Conservation (phyloP, 2,797 vertebrate species). For the Lutjanus campechanus region DNA sequence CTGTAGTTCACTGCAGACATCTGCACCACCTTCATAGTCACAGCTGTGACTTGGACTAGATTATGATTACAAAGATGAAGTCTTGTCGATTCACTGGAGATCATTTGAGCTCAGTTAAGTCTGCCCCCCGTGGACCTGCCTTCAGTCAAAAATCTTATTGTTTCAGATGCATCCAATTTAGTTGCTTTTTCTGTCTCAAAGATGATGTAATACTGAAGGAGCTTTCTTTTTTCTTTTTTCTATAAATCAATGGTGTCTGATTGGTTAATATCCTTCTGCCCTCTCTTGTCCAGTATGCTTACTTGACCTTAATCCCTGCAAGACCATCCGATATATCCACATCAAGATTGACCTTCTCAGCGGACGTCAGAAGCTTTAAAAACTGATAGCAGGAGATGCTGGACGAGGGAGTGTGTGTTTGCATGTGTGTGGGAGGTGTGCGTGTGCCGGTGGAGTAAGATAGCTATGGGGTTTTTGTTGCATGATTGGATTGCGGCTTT, state of each 20-base stretch:
- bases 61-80: slow-evolving; percentile 36
- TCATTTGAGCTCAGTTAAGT: slow-evolving; percentile 41
- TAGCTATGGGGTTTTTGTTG: slow-evolving; percentile 31
- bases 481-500: slow-evolving; percentile 59
- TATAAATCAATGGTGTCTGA: slow-evolving; percentile 11
- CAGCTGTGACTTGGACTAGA: background rate
- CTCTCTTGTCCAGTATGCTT: slow-evolving; percentile 13
- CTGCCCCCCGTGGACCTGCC: slow-evolving; percentile 16
- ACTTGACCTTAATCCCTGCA: slow-evolving; percentile 71
- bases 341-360: slow-evolving; percentile 39
- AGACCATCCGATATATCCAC: slow-evolving; percentile 27
- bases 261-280: slow-evolving; percentile 10
- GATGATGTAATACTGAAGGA: background rate
- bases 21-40: background rate
- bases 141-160: slow-evolving; percentile 23
- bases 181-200: background rate
- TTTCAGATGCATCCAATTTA: background rate
- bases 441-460: slow-evolving; percentile 14
- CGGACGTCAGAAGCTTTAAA: slow-evolving; percentile 22
- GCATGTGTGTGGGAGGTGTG: slow-evolving; percentile 4
- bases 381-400: background rate
- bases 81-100: slow-evolving; percentile 29
- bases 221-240: background rate
- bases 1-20: background rate
- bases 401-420: slow-evolving; percentile 1